Conservation (phyloP, 2,888 invertebrate species). For the Dermolepida albohirtum region DNA sequence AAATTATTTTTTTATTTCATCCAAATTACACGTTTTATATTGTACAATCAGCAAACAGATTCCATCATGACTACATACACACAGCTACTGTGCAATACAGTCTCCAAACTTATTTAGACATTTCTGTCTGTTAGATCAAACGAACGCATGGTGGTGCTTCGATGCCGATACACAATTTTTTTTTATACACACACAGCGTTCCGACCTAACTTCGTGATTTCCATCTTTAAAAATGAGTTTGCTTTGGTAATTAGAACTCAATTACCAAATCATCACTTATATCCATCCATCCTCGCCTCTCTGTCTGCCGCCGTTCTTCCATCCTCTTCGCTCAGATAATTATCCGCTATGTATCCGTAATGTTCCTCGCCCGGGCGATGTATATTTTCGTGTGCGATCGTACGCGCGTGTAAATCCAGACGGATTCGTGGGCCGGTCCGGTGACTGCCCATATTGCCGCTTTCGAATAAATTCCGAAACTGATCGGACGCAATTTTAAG, state of each 20-base stretch:
- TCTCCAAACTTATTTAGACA: too few species aligned
- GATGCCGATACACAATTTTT: too few species aligned
- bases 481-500: background rate
- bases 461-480: background rate
- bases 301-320: background rate
- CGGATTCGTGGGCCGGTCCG: background rate
- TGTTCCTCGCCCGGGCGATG: conserved; percentile 9
- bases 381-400: conserved; percentile 47
- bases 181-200: too few species aligned
- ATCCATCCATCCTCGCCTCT: conserved; percentile 1
- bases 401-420: conserved; percentile 30
- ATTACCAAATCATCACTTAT: conserved; percentile 19
- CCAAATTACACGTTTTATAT: too few species aligned
- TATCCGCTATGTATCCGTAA: conserved; percentile 35
- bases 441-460: conserved; percentile 5
- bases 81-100: too few species aligned
- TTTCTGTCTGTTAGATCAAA: too few species aligned
- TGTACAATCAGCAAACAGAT: too few species aligned
- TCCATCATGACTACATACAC: too few species aligned
- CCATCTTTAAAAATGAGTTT: conserved; percentile 23
- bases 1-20: too few species aligned
- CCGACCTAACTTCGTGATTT: too few species aligned
- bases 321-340: conserved; percentile 46
- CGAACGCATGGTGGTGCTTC: too few species aligned
- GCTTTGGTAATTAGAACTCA: conserved; percentile 8